A percentile compares a stretch with the other conserved stretches of the same genome.
phyloP scores from a whole-genome alignment of 2,888 invertebrate genomes.

The Suillia variegata region DNA sequence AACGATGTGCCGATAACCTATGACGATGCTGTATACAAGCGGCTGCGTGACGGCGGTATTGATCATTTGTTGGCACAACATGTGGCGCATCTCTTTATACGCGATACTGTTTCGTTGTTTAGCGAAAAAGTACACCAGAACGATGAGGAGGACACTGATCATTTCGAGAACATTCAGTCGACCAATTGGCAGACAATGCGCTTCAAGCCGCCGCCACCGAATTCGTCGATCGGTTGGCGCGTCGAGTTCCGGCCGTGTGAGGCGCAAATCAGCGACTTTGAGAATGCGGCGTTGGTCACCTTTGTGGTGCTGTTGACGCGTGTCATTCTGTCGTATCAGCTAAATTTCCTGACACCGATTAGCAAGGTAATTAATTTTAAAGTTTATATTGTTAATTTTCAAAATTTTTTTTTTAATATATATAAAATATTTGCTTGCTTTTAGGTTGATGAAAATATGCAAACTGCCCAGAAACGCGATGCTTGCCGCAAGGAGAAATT shows the following conservation, averaged over 20 bases:
- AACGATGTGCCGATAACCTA: conserved; percentile 93
- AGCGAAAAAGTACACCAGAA: conserved; percentile 94
- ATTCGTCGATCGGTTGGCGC: conserved; percentile 97
- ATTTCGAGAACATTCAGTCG: conserved; percentile 99
- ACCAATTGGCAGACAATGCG: conserved; percentile 99
- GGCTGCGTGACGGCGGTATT: conserved; percentile 84
- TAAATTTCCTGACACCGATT: conserved; percentile 96
- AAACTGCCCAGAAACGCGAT: conserved; percentile 88
- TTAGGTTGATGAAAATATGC: conserved; percentile 95
- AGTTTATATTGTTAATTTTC: not conserved
- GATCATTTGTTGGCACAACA: conserved; percentile 94
- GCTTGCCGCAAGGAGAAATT: conserved; percentile 85
- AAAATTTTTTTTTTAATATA: not conserved
- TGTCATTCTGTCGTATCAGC: conserved; percentile 93
- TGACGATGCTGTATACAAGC: conserved; percentile 81
- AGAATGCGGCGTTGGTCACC: conserved; percentile 98
- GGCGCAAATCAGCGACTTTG: conserved; percentile 98
- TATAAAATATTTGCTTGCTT: conserved; percentile 8
- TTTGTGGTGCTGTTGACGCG: conserved; percentile 96
- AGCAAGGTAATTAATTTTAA: conserved; percentile 73
- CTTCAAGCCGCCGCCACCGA: conserved; percentile 97
- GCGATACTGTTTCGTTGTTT: conserved; percentile 94
- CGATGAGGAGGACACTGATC: conserved; percentile 92
- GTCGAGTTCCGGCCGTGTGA: conserved; percentile 99
- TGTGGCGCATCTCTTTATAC: conserved; percentile 96